These are phyloP conservation scores for Scaptodrosophila latifasciaeformis DNA, from an alignment of 2,888 invertebrate genomes.

Conservation along the genomic window DNA sequence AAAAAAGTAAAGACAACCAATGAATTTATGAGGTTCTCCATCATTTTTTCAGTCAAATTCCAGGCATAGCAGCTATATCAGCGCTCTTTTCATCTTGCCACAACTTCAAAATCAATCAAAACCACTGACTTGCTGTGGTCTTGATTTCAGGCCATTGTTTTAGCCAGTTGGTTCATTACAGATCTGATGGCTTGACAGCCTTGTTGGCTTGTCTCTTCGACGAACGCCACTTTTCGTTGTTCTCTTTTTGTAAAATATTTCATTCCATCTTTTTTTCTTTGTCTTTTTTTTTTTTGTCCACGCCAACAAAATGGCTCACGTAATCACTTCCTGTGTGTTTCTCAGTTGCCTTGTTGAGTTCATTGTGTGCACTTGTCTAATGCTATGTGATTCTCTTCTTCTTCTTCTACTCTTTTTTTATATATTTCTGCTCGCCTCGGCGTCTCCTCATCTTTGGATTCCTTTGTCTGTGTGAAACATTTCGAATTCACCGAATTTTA, in stretches of 20 bases:
- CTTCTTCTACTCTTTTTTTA: constrained; percentile 12
- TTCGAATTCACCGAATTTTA: constrained; percentile 58
- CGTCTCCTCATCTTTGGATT: constrained; percentile 35
- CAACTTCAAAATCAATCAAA: constrained; percentile 52
- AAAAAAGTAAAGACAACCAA: too few species aligned
- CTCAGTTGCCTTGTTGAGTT: constrained; percentile 8
- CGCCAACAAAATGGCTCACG: constrained; percentile 54
- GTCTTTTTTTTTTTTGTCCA: constrained; percentile 17
- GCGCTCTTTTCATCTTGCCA: too few species aligned
- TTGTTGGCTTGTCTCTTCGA: constrained; percentile 6
- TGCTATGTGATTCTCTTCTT: constrained; percentile 26
- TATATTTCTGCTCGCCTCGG: too few species aligned
- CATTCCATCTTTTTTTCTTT: too few species aligned
- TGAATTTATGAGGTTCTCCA: background rate
- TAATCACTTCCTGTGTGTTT: constrained; percentile 62
- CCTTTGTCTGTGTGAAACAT: constrained; percentile 39
- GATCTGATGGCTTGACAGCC: too few species aligned
- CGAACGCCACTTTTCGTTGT: background rate
- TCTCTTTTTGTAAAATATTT: constrained; percentile 6
- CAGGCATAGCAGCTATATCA: too few species aligned
- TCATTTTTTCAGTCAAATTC: background rate
- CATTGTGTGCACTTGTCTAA: constrained; percentile 34
- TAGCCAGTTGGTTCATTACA: constrained; percentile 49
- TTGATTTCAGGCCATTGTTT: constrained; percentile 58
- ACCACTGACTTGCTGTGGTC: constrained; percentile 24